Percentiles rank a stretch among this genome's conserved stretches.
phyloP scores from a whole-genome alignment of 2,113 vertebrate genomes.

The Archocentrus centrarchus region DNA sequence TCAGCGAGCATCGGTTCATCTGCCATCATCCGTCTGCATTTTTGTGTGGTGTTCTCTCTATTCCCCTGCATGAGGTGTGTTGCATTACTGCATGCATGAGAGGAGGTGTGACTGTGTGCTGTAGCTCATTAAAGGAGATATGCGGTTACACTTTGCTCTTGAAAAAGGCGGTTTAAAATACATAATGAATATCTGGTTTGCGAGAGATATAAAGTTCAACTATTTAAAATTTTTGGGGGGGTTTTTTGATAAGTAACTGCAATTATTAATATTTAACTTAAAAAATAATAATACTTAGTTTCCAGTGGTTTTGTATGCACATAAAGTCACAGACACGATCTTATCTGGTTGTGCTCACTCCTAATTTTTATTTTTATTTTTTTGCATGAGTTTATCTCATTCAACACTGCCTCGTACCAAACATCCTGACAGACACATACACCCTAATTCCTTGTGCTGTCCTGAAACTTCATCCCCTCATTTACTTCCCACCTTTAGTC shows the following conservation, averaged over 20 bases:
- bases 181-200: not conserved
- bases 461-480: not conserved
- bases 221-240: not conserved
- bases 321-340: not conserved
- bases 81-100: not conserved
- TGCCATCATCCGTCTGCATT: not conserved
- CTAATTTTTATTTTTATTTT: not conserved
- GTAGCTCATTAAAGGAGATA: not conserved
- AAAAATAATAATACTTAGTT: not conserved
- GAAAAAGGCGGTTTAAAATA: not conserved
- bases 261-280: not conserved
- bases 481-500: not conserved
- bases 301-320: not conserved
- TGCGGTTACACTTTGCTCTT: not conserved
- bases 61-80: not conserved
- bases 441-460: not conserved
- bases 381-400: not conserved
- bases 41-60: not conserved
- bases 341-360: not conserved
- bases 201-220: not conserved
- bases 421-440: not conserved
- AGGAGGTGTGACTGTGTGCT: not conserved
- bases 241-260: not conserved
- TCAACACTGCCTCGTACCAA: not conserved
- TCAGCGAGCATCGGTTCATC: slow-evolving; percentile 1